Conservation (phyloP, 2,113 vertebrate species). For the Erpornis zantholeuca region DNA sequence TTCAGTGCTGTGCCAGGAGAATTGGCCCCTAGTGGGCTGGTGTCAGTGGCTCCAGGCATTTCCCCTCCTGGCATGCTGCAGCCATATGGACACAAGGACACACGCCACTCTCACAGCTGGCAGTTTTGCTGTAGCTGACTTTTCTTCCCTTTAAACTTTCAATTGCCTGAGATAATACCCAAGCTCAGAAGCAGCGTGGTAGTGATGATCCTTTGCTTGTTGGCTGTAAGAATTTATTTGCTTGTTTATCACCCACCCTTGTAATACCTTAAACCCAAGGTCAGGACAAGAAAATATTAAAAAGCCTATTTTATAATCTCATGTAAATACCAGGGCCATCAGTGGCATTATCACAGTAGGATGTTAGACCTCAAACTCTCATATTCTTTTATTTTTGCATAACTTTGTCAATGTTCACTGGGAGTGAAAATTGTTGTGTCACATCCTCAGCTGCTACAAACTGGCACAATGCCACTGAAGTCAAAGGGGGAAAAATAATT, state of each 20-base stretch:
- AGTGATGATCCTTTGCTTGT: background rate
- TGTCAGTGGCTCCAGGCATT: background rate
- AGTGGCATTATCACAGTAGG: background rate
- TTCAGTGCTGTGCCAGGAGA: background rate
- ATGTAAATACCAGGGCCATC: background rate
- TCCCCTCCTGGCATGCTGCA: background rate
- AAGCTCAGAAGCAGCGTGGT: background rate
- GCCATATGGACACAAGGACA: background rate
- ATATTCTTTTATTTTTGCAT: background rate
- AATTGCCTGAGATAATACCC: background rate
- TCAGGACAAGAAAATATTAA: constrained; percentile 6
- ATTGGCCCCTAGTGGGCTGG: background rate
- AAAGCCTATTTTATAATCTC: background rate
- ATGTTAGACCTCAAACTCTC: background rate
- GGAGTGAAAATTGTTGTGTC: background rate
- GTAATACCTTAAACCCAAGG: constrained; percentile 1
- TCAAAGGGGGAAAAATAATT: background rate
- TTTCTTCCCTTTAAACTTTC: constrained; percentile 25
- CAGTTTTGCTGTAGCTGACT: background rate
- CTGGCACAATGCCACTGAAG: background rate
- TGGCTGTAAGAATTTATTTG: constrained; percentile 19
- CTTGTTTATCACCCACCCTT: constrained; percentile 27
- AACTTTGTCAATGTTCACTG: background rate
- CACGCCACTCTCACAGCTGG: background rate
- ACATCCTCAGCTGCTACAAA: background rate